Evolutionary conservation across 2,113 vertebrate species (phyloP), one percentile per base, ranked within the genome.

Genomic region (Lasiurus borealis): DNA sequence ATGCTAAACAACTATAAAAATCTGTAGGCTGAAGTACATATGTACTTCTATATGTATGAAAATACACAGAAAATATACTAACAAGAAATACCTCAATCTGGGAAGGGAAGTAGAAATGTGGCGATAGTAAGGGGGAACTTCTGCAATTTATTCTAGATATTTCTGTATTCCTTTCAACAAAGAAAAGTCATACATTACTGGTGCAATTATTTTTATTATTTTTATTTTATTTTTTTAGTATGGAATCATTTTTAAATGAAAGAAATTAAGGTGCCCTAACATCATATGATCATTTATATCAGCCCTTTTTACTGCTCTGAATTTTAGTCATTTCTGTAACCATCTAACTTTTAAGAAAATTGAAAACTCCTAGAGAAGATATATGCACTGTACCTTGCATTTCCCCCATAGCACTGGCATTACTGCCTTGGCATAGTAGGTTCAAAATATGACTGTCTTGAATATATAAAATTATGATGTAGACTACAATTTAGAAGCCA

Each of bases 151-250:
- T 88, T 94, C 85, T 93, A 71, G 82, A 36, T 50, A 75, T 48
- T 85, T 91, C 73, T 88, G 29, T 82, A 34, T 62, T 85, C 50
- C 44, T 92, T 95, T 75, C 68, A 73, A 40, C 76, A 89, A 90
- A 80, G 44, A 23, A 72, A 76, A 81, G 78, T 71, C 40, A 36
- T 57, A 14, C 23, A 46, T 90, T 85, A 50, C 29, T 66, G 34
- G 12, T 54, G 2, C 34, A 68, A 68, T 68, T 68, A n/a, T 68
- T 68, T 66, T 31, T 15, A 66, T 66, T 66, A 15, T 31, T 66
- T 68, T 66, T 66, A 66, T 66, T 66, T 66, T 66, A n/a, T 66
- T 64, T 64, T 64, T 16, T 68, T 68, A 2, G 29, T 68, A 68
- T 68, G 31, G 31, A 71, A 40, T 92, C 81, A 48, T 81, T 78